A percentile compares a stretch with the other conserved stretches of the same genome.
These are phyloP conservation scores for Tokudaia tokunoshimensis DNA, from an alignment of 2,797 vertebrate genomes.

Conservation along the genomic window DNA sequence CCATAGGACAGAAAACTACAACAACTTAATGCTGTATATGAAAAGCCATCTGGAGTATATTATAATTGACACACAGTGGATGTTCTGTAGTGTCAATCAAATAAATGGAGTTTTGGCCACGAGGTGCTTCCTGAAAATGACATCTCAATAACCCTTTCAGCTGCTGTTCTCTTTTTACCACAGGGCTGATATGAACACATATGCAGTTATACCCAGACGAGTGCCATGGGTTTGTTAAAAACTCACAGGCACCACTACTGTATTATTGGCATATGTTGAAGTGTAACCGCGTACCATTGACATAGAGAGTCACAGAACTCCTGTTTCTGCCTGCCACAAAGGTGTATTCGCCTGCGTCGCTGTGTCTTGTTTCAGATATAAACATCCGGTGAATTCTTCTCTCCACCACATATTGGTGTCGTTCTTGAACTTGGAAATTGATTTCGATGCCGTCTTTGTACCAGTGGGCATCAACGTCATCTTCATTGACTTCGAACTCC, in stretches of 20 bases:
- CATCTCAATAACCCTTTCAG: background rate
- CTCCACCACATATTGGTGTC: conserved; percentile 91
- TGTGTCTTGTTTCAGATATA: conserved; percentile 92
- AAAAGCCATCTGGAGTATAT: background rate
- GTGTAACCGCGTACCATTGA: conserved; percentile 90
- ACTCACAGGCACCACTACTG: background rate
- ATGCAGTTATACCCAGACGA: background rate
- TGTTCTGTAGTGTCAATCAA: background rate
- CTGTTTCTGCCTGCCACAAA: conserved; percentile 93
- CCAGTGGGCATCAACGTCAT: conserved; percentile 93
- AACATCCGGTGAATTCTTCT: conserved; percentile 92
- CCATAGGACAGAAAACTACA: background rate
- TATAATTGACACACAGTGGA: background rate
- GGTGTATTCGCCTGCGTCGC: conserved; percentile 93
- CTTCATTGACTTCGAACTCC: conserved; percentile 95
- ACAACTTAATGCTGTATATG: background rate
- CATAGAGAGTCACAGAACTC: conserved; percentile 91
- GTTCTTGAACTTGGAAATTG: conserved; percentile 92
- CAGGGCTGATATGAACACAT: background rate
- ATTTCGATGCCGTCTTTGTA: conserved; percentile 94
- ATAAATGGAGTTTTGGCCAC: background rate
- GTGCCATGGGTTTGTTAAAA: background rate
- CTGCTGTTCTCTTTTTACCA: background rate
- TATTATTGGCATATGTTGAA: background rate
- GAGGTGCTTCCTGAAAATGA: conserved; percentile 35